Percentiles rank a stretch among this genome's conserved stretches.
Conservation (phyloP, 2,797 vertebrate species). For the Lepus townsendii region DNA sequence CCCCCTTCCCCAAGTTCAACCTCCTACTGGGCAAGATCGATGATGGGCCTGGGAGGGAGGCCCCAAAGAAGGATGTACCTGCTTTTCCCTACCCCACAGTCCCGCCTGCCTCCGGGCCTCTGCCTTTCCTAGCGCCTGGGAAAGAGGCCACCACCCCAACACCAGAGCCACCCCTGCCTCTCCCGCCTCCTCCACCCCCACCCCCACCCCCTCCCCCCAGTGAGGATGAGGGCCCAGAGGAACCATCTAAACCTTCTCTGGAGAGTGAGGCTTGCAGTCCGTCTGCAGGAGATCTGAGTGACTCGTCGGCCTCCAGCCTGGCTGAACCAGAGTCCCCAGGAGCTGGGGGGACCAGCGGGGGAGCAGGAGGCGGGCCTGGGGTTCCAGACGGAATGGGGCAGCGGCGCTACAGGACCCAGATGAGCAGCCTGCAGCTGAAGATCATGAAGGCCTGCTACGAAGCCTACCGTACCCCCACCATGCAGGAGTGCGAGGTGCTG, state of each 20-base stretch:
- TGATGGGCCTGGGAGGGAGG: conserved; percentile 69
- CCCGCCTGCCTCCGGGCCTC: conserved; percentile 54
- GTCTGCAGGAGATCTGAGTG: conserved; percentile 87
- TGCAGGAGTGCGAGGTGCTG: conserved; percentile 95
- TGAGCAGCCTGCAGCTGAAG: conserved; percentile 95
- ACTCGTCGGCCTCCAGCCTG: conserved; percentile 87
- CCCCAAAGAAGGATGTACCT: conserved; percentile 67
- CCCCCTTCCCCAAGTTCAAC: conserved; percentile 83
- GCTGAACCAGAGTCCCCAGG: conserved; percentile 86
- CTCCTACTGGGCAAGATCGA: conserved; percentile 77
- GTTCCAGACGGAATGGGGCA: conserved; percentile 85
- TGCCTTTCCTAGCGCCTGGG: conserved; percentile 64
- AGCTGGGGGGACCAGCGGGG: conserved; percentile 77
- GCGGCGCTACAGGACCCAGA: conserved; percentile 94
- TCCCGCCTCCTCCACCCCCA: conserved; percentile 63
- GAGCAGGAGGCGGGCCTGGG: conserved; percentile 75
- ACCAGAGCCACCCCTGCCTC: conserved; percentile 70
- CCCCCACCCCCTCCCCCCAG: conserved; percentile 45
- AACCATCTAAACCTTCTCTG: conserved; percentile 72
- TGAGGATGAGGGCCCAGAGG: conserved; percentile 81
- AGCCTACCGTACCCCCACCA: conserved; percentile 95
- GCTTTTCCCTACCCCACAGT: conserved; percentile 63
- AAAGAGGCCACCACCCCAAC: conserved; percentile 69
- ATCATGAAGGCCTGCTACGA: conserved; percentile 97
- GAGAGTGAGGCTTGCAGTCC: conserved; percentile 86